Percentiles rank a stretch among this genome's conserved stretches.
Conservation (phyloP, 2,888 invertebrate genomes). For the Chymomyza fuscimana region DNA sequence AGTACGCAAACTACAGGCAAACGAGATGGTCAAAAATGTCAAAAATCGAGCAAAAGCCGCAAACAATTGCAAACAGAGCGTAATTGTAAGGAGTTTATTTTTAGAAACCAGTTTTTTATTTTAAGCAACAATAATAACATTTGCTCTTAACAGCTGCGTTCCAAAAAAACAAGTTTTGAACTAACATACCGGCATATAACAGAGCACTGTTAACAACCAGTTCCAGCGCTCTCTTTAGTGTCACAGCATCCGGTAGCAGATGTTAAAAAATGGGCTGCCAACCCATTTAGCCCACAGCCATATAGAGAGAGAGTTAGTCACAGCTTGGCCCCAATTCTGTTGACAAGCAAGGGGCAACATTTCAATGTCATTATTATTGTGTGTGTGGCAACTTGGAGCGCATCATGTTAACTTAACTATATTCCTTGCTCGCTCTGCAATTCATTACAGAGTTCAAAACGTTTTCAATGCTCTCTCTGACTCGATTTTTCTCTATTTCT, state of each 20-base stretch:
- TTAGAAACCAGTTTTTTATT: not conserved
- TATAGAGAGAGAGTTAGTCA: conserved; percentile 21
- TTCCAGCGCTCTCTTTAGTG: not conserved
- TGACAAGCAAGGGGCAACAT: conserved; percentile 54
- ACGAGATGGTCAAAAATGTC: conserved; percentile 10
- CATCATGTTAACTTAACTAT: conserved; percentile 42
- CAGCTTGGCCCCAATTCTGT: conserved; percentile 52
- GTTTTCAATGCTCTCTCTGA: conserved; percentile 30
- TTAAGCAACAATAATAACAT: not conserved
- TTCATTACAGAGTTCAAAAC: conserved; percentile 56
- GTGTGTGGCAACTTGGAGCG: conserved; percentile 28
- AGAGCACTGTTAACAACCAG: conserved; percentile 7
- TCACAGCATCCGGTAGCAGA: conserved; percentile 44
- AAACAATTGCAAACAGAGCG: not conserved
- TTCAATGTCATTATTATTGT: conserved; percentile 65
- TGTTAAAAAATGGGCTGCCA: conserved; percentile 45
- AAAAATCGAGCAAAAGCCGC: not conserved
- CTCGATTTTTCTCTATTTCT: not conserved
- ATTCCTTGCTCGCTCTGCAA: conserved; percentile 42
- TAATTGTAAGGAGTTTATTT: not conserved
- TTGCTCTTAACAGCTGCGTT: not conserved
- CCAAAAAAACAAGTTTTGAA: not conserved
- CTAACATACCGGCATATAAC: not conserved
- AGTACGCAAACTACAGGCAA: not conserved
- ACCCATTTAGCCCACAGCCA: conserved; percentile 40